phyloP scores from a whole-genome alignment of 92 coral and sea anemone genomes.

The Diadumene lineata region DNA sequence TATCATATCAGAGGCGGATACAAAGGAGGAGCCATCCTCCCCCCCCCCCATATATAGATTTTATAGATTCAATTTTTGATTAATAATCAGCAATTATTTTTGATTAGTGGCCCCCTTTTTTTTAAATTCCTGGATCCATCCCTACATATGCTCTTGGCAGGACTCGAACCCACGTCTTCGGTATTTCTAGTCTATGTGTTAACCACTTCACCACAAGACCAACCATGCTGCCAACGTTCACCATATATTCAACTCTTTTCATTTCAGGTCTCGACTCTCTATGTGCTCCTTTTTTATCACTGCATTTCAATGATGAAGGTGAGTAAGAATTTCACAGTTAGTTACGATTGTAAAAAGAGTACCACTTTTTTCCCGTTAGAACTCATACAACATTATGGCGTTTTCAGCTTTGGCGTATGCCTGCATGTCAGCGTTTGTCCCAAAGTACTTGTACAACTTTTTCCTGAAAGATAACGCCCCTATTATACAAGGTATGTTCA shows the following conservation, averaged over 20 bases:
- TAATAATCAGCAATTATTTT: too few species aligned
- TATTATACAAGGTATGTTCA: slow-evolving; percentile 80
- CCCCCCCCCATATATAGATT: too few species aligned
- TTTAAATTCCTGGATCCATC: too few species aligned
- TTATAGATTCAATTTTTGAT: too few species aligned
- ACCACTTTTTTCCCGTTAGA: not conserved
- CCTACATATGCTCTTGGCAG: too few species aligned
- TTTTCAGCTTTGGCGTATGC: slow-evolving; percentile 81
- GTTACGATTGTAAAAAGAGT: too few species aligned
- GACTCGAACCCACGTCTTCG: too few species aligned
- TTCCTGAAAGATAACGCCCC: slow-evolving; percentile 95
- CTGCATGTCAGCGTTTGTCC: slow-evolving; percentile 84
- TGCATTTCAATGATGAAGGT: slow-evolving; percentile 95
- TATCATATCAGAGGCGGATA: too few species aligned
- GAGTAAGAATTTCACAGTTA: slow-evolving; percentile 7
- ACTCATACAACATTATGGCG: not conserved
- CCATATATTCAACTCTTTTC: not conserved
- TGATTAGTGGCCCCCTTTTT: too few species aligned
- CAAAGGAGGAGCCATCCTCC: too few species aligned
- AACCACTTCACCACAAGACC: too few species aligned
- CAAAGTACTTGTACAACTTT: slow-evolving; percentile 90
- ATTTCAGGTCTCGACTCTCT: slow-evolving; percentile 89
- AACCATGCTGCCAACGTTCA: not conserved
- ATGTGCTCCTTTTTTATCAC: slow-evolving; percentile 94
- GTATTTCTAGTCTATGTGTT: too few species aligned